A percentile compares a stretch with the other conserved stretches of the same genome.
These are phyloP conservation scores for Doryteuthis pealeii DNA, from an alignment of 1,140 invertebrate species.

Conservation along the genomic window DNA sequence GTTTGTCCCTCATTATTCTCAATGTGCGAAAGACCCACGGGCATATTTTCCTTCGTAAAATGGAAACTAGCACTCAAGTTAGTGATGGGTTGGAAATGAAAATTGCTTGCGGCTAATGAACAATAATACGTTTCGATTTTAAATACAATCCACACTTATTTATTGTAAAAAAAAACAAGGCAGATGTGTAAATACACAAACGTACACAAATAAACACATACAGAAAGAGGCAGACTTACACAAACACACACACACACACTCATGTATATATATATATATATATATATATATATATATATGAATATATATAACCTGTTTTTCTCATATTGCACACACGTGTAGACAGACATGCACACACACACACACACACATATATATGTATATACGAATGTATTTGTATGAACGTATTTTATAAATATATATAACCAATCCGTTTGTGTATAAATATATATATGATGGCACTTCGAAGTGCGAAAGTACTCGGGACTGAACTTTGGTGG, in stretches of 20 bases:
- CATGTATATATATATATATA: background rate
- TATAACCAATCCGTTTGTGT: background rate
- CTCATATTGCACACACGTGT: background rate
- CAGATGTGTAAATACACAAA: background rate
- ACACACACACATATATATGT: background rate
- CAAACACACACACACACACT: background rate
- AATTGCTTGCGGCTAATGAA: too few species aligned
- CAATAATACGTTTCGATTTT: too few species aligned
- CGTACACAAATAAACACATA: background rate
- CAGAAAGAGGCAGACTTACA: background rate
- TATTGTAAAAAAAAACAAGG: too few species aligned
- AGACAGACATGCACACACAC: background rate
- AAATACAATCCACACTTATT: too few species aligned
- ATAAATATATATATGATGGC: background rate
- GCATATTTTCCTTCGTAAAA: too few species aligned
- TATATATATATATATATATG: background rate
- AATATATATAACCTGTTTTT: background rate
- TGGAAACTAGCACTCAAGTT: too few species aligned
- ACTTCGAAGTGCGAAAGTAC: background rate
- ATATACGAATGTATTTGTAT: background rate
- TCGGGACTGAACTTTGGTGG: too few species aligned
- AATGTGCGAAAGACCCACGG: too few species aligned
- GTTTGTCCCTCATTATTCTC: too few species aligned
- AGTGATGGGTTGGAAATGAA: too few species aligned
- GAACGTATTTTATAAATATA: background rate